Evolutionary conservation across 2,888 invertebrate species (phyloP).

Genomic region (Leptinotarsa haldemani): DNA sequence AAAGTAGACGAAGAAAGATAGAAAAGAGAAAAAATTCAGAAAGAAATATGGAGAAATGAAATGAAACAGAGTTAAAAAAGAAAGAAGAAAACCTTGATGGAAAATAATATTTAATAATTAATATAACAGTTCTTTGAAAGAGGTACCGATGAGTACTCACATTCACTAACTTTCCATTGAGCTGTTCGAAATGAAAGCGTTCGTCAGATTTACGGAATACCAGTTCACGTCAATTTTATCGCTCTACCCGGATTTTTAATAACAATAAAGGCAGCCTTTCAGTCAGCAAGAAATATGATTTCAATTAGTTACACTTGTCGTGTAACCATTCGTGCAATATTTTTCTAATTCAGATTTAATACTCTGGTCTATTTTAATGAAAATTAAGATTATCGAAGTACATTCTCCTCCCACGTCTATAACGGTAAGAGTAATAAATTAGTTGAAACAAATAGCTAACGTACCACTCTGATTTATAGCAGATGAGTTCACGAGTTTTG

Average conservation of each 20-base stretch:
- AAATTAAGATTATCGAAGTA: neutral
- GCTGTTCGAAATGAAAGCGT: too few species aligned
- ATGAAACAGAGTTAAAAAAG: too few species aligned
- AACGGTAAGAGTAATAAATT: neutral
- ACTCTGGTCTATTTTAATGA: neutral
- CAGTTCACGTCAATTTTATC: neutral
- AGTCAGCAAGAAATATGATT: neutral
- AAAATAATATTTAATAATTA: too few species aligned
- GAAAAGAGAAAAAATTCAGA: neutral
- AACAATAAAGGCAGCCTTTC: neutral
- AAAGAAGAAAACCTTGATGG: too few species aligned
- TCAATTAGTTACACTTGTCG: neutral
- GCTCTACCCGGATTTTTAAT: neutral
- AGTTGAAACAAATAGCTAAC: constrained; percentile 1
- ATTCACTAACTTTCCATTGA: too few species aligned
- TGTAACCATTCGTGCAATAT: neutral
- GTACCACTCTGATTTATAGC: neutral
- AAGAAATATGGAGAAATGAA: too few species aligned
- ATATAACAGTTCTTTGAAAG: too few species aligned
- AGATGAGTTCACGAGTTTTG: neutral
- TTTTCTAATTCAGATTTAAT: neutral
- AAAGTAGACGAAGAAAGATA: too few species aligned
- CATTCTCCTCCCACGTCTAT: neutral
- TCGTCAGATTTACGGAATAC: neutral
- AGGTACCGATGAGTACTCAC: too few species aligned